Percentiles rank a stretch among this genome's conserved stretches.
phyloP scores from a whole-genome alignment of 2,113 vertebrate genomes.

The Trogon melanurus region DNA sequence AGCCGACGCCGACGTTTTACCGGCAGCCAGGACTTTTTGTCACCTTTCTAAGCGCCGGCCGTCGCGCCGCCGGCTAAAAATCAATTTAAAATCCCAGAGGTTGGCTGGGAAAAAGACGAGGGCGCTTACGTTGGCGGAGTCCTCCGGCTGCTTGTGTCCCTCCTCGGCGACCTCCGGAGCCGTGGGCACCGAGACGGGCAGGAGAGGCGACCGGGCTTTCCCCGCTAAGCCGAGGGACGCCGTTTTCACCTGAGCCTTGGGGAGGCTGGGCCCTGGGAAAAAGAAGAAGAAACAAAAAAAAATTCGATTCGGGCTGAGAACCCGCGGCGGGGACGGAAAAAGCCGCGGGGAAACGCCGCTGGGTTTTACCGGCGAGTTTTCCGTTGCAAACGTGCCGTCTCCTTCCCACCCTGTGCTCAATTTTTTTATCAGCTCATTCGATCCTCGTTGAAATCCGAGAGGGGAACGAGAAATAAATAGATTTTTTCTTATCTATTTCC shows the following conservation, averaged over 20 bases:
- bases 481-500: neutral
- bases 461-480: neutral
- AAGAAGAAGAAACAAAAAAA: neutral
- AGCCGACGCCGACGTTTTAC: neutral
- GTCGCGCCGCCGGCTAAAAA: too few relatives aligned
- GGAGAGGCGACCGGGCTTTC: conserved; percentile 92
- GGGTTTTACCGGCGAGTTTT: too few relatives aligned
- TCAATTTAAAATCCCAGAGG: too few relatives aligned
- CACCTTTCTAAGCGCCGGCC: neutral
- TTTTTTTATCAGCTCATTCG: neutral
- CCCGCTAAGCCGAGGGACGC: conserved; percentile 91
- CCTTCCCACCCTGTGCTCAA: too few relatives aligned
- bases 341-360: too few relatives aligned
- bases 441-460: neutral
- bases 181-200: conserved; percentile 92
- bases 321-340: too few relatives aligned
- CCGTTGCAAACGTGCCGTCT: too few relatives aligned
- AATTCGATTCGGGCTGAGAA: too few relatives aligned
- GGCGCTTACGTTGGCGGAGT: conserved; percentile 86
- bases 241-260: conserved; percentile 92
- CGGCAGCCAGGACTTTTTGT: neutral
- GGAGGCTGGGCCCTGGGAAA: conserved; percentile 81
- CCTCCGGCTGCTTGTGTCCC: conserved; percentile 82
- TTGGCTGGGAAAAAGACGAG: neutral
- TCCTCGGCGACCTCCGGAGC: conserved; percentile 90